Percentiles rank a stretch among this genome's conserved stretches.
phyloP scores from a whole-genome alignment of 2,797 vertebrate genomes.

The Helarctos malayanus region DNA sequence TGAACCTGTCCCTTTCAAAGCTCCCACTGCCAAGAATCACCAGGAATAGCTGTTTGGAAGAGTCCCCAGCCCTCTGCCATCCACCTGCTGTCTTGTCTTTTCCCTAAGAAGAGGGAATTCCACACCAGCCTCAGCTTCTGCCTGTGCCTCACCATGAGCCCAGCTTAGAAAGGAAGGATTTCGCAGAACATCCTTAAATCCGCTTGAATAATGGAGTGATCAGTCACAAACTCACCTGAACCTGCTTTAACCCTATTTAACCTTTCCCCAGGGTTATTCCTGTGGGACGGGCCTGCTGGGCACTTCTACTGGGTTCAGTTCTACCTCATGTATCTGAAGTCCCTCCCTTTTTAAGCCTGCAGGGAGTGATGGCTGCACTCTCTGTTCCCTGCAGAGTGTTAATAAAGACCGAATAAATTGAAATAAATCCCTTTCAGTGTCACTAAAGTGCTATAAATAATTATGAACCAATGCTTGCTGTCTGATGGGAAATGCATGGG shows the following conservation, averaged over 20 bases:
- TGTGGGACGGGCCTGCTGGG: neutral
- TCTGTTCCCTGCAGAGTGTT: slow-evolving; percentile 30
- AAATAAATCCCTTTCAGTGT: slow-evolving; percentile 47
- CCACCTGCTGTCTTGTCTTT: neutral
- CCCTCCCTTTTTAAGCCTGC: neutral
- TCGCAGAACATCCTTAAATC: slow-evolving; percentile 56
- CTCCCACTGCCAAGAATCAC: neutral
- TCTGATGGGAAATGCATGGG: neutral
- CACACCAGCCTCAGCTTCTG: neutral
- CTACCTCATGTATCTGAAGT: neutral
- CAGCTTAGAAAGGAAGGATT: neutral
- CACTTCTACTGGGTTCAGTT: neutral
- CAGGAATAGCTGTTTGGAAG: neutral
- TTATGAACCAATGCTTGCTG: neutral
- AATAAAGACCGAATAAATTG: slow-evolving; percentile 9
- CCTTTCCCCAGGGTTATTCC: neutral
- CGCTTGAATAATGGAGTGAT: neutral
- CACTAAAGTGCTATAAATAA: slow-evolving; percentile 50
- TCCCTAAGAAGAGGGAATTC: neutral
- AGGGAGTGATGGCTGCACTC: neutral
- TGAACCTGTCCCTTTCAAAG: neutral
- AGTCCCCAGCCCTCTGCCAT: neutral
- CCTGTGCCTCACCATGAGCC: neutral
- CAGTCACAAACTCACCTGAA: slow-evolving; percentile 40
- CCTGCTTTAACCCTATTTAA: slow-evolving; percentile 43